Evolutionary conservation across 2,888 invertebrate genomes (phyloP), one percentile per base, ranked within the genome.

Genomic region (Peribatodes rhomboidaria): DNA sequence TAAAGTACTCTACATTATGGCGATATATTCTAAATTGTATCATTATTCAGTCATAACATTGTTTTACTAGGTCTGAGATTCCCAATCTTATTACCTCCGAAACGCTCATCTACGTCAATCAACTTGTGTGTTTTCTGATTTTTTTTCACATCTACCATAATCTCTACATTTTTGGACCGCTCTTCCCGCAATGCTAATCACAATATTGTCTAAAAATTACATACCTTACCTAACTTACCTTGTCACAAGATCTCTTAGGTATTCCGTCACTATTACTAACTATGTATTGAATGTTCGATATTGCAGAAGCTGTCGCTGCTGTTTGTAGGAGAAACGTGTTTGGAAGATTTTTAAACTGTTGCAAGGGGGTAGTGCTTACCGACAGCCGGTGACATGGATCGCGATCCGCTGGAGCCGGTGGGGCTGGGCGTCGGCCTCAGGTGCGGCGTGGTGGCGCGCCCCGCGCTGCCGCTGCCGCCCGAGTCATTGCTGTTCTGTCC

Each of bases 381-480:
- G 93, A 98, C 98, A 94, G 98, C 98, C 85, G 99, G 98, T 92
- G 99, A 98, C 97, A 98, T 98, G 93, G 98, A 98, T 94, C 98
- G 96, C 82, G 98, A 98, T 89, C 98, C 97, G 84, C 97, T 97
- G 82, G 97, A 98, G 90, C 98, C 98, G 85, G 98, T 98, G 82
- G 98, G 98, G 85, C 98, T 98, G 80, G 98, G 98, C 86, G 97
- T 98, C 77, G 98, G 98, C 93, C 98, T 96, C 97, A 98, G 87
- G 90, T 93, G 94, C 82, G 92, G 93, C 81, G 93, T 93, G 76
- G 92, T 88, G 78, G 93, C 89, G 88, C 93, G 92, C 76, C 95
- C 95, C 68, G 96, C 96, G 82, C 95, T 94, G 78, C 95, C 95
- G 81, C 96, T 96, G 87, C 97, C 97, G 85, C 96, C 96, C 91